Conservation (phyloP, 2,797 vertebrate genomes). For the Danio choprae region DNA sequence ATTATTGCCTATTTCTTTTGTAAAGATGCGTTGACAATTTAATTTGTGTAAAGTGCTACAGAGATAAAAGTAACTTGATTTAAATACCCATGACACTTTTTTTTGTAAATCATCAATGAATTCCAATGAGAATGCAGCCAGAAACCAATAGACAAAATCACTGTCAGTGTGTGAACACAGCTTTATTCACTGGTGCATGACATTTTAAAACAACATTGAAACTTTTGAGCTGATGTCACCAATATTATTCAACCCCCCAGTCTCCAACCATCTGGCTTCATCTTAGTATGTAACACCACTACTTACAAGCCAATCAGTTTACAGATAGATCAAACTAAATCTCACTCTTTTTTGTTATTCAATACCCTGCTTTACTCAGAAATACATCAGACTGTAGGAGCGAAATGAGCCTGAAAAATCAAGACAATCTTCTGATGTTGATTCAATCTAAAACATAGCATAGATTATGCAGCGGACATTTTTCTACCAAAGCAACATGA, state of each 20-base stretch:
- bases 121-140: background rate
- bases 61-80: no score
- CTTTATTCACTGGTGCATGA: slow-evolving; percentile 1
- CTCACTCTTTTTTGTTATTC: background rate
- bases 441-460: background rate
- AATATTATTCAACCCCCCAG: slow-evolving; percentile 21
- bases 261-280: slow-evolving; percentile 28
- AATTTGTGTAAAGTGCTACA: no score
- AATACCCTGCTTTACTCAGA: background rate
- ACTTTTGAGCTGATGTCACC: slow-evolving; percentile 19
- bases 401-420: slow-evolving; percentile 14
- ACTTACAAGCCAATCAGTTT: slow-evolving; percentile 12
- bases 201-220: background rate
- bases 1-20: no score
- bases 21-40: no score
- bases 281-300: slow-evolving; percentile 1
- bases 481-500: slow-evolving; percentile 6
- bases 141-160: slow-evolving; percentile 18
- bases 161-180: slow-evolving; percentile 14
- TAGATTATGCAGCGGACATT: slow-evolving; percentile 13
- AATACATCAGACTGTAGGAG: slow-evolving; percentile 1
- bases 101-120: background rate
- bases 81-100: background rate
- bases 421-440: slow-evolving; percentile 19
- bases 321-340: background rate